Base-by-base conservation (phyloP, 1,140 invertebrate genomes). In the Nixonia krombeini region DNA sequence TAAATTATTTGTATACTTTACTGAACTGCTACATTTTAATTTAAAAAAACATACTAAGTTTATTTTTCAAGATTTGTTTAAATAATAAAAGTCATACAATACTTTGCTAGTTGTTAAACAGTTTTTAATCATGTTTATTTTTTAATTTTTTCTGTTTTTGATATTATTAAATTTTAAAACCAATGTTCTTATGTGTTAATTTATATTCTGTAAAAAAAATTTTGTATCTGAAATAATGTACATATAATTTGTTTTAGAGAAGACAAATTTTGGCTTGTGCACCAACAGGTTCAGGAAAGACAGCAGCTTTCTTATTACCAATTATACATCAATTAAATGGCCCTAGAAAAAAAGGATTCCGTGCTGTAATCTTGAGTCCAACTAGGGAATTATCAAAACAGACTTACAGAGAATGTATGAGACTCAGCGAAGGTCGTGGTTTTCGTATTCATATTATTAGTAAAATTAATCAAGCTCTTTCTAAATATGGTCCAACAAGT, bases 361-460 rank as follows among this genome's bases (percentile, higher is more conserved):
- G 96, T 51, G 95, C 95, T 12, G 78, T 99, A 9, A 89, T 99
- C 21, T 82, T 99, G 1, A 93, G 93, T 62, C 97, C 97, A 5
- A 99, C 97, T 0, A 88, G 96, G 73, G 96, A 99, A 84, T 86
- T 99, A 28, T n/a, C n/a, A n/a, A 91, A 93, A 72, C 97, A 99
- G 88, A 98, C 94, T 46, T 90, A 90, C 71, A 86, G 93, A 37
- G 96, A 97, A 82, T 95, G 92, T 70, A 61, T 90, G 0, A 86
- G 91, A 63, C 75, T 98, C 4, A 90, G 91, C 8, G 90, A 93
- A 28, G 89, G 92, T 12, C 89, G 89, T 21, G 89, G 90, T 23
- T 85, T 97, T 23, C 85, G 89, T 62, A 85, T 91, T 33, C 89
- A 93, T 72, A 89, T 93, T 50, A 93, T 95, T 47, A 90, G 89